Conservation (phyloP, 1,140 invertebrate species). For the Bombyx mandarina region DNA sequence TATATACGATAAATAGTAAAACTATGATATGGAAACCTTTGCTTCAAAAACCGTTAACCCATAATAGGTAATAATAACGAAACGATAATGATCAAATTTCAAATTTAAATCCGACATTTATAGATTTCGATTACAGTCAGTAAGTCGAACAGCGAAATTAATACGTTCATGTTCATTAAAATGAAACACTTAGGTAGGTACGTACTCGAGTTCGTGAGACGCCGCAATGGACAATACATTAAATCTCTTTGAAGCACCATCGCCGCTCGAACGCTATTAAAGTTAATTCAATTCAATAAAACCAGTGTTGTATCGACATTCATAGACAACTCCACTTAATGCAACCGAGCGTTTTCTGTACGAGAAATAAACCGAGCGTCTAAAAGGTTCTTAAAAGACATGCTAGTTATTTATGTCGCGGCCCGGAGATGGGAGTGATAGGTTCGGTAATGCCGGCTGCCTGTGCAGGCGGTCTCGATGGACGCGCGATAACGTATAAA, state of each 20-base stretch:
- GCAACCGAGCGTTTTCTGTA: slow-evolving; percentile 4
- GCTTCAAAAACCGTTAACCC: too few species aligned
- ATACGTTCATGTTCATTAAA: too few species aligned
- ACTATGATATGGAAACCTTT: too few species aligned
- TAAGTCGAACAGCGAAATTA: too few species aligned
- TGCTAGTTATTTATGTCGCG: slow-evolving; percentile 9
- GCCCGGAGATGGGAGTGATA: slow-evolving; percentile 10
- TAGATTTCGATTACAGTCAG: too few species aligned
- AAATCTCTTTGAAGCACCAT: background rate
- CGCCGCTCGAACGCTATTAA: background rate
- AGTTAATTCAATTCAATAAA: slow-evolving; percentile 2
- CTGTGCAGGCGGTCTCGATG: slow-evolving; percentile 26
- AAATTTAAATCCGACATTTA: too few species aligned
- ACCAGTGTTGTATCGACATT: background rate
- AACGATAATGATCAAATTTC: too few species aligned
- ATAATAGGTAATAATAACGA: too few species aligned
- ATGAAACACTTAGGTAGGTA: background rate
- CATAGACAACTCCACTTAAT: slow-evolving; percentile 3
- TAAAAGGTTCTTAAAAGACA: slow-evolving; percentile 9
- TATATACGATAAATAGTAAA: too few species aligned
- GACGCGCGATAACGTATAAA: slow-evolving; percentile 36
- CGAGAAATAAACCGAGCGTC: slow-evolving; percentile 9
- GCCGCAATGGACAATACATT: too few species aligned
- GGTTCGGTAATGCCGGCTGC: slow-evolving; percentile 18
- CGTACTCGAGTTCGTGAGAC: background rate